A percentile compares a stretch with the other conserved stretches of the same genome.
Conservation (phyloP, 2,113 vertebrate species). For the Percopsis transmontana region DNA sequence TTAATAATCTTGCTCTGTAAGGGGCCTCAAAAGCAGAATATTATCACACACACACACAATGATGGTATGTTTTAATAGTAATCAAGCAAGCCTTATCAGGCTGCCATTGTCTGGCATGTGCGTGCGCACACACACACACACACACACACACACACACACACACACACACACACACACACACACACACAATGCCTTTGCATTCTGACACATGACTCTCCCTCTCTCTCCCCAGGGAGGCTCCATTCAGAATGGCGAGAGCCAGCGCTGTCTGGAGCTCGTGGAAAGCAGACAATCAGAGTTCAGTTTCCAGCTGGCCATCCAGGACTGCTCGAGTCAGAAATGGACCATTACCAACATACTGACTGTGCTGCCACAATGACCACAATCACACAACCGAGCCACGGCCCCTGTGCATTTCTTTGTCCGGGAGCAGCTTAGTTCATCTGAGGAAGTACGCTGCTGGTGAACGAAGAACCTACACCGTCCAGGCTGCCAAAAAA, state of each 20-base stretch:
- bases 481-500: neutral
- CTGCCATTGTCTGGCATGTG: too few species aligned
- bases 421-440: neutral
- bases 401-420: neutral
- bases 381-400: neutral
- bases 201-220: neutral
- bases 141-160: neutral
- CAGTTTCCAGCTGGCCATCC: conserved; percentile 86
- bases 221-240: conserved; percentile 82
- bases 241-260: conserved; percentile 92
- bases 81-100: too few species aligned
- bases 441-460: neutral
- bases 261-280: conserved; percentile 89
- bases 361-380: conserved; percentile 80
- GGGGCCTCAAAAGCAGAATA: neutral
- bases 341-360: conserved; percentile 93
- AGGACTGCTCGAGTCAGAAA: conserved; percentile 88
- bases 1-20: neutral
- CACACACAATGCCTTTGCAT: neutral
- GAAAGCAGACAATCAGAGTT: conserved; percentile 84
- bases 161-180: conserved; percentile 11
- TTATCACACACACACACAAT: neutral
- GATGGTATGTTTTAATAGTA: too few species aligned
- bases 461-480: neutral
- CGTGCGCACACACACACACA: neutral